Conservation (phyloP, 2,113 vertebrate species). For the Rhizomys pruinosus region DNA sequence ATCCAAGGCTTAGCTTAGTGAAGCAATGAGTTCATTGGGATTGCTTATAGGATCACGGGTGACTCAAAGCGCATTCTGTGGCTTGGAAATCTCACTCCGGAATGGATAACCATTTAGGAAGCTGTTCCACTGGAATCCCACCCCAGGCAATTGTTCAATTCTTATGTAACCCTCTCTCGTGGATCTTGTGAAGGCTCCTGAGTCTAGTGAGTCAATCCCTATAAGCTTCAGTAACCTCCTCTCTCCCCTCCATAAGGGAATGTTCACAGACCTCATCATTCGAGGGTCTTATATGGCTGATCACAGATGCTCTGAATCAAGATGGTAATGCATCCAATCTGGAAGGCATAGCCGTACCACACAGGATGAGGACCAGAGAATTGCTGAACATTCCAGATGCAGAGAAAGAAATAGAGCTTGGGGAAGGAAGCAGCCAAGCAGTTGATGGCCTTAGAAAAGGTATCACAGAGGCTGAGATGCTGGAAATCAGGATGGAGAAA, state of each 20-base stretch:
- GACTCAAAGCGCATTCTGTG: no score
- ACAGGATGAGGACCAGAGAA: neutral
- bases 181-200: neutral
- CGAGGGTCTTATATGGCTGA: neutral
- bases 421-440: neutral
- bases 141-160: neutral
- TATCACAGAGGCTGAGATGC: neutral
- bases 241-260: neutral
- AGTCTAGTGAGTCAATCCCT: neutral
- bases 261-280: neutral
- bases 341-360: neutral
- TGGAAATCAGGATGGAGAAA: neutral
- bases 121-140: no score
- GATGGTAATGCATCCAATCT: neutral
- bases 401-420: neutral
- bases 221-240: neutral
- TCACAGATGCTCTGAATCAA: neutral
- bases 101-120: neutral
- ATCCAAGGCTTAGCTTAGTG: neutral
- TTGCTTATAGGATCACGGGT: neutral
- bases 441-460: neutral
- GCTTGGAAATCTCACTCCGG: neutral
- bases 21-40: neutral
- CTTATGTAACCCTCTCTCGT: neutral
- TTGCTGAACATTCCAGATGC: no score